Base-by-base conservation (phyloP, 2,888 invertebrate species). In the Drosophila atripex region DNA sequence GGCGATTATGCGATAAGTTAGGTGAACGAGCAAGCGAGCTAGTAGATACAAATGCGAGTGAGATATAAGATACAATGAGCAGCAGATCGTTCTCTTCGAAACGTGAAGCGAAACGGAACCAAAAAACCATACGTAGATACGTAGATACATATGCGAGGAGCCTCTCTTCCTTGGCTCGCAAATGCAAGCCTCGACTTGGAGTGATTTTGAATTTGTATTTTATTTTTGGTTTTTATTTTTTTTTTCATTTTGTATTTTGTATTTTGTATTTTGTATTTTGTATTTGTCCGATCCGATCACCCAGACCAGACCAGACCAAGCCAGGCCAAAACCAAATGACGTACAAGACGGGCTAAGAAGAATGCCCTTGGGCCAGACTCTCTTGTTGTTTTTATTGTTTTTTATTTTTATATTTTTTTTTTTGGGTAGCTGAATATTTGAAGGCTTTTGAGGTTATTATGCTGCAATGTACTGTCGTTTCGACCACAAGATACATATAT, bases 1-100 rank as follows among this genome's bases (percentile, higher is more conserved):
- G 35, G 16, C 80, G 89, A 88, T 88, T 86, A 86, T 78, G 77
- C 74, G 86, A 84, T 86, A 79, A 86, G 77, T 83, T 82, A 73
- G 78, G 71, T 75, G 76, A 78, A 65, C 45, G 56, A 59, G 79
- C 58, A 41, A 77, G 66, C 58, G 53, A 60, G 39, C 28, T 39
- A 45, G 21, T 43, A 49, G 50, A 30, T 12, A 25, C 18, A 32
- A 25, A 14, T 47, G 47, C 32, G 2, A 23, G 47, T 14, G 39
- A 18, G 39, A 41, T n/a, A n/a, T 14, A 7, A 14, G 35, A 32
- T 32, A 28, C 28, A 28, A 28, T 28, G 28, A 28, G 28, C 9
- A 9, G 28, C 28, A 7, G 32, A 35, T 35, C 35, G 35, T 35
- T 35, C 35, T 35, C 35, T 35, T 35, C 25, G 28, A 30, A 38